Evolutionary conservation across 2,888 invertebrate genomes (phyloP).

Genomic region (Anticlea derivata): DNA sequence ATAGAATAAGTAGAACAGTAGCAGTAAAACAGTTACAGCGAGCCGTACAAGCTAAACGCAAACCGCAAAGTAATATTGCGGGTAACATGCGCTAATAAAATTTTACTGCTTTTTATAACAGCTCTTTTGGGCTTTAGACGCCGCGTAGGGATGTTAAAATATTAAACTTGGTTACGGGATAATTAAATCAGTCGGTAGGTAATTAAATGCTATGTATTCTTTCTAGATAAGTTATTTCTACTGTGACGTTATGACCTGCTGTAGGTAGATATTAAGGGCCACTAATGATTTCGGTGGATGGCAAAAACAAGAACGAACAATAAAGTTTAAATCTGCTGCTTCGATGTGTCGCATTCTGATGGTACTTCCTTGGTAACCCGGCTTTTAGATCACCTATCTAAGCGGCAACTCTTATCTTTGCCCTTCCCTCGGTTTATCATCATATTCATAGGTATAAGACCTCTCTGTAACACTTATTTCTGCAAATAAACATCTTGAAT

Average conservation of each 20-base stretch:
- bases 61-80: slow-evolving; percentile 24
- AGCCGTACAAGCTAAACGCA: slow-evolving; percentile 3
- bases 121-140: slow-evolving; percentile 15
- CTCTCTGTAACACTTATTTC: too few species aligned
- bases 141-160: slow-evolving; percentile 9
- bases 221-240: slow-evolving; percentile 15
- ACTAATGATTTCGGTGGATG: too few species aligned
- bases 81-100: slow-evolving; percentile 30
- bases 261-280: too few species aligned
- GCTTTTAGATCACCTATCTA: too few species aligned
- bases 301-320: too few species aligned
- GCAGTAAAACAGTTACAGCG: slow-evolving; percentile 2
- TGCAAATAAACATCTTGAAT: too few species aligned
- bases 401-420: too few species aligned
- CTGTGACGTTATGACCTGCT: not conserved
- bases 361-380: too few species aligned
- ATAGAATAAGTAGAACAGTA: not conserved
- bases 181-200: slow-evolving; percentile 13
- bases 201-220: slow-evolving; percentile 6
- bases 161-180: slow-evolving; percentile 9
- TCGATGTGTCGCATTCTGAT: too few species aligned
- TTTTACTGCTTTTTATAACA: slow-evolving; percentile 32
- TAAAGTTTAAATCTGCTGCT: too few species aligned
- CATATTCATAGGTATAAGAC: too few species aligned
- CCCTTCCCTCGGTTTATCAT: too few species aligned